Percentiles rank a stretch among this genome's conserved stretches.
phyloP scores from a whole-genome alignment of 2,888 invertebrate genomes.

The Phalera bucephala region DNA sequence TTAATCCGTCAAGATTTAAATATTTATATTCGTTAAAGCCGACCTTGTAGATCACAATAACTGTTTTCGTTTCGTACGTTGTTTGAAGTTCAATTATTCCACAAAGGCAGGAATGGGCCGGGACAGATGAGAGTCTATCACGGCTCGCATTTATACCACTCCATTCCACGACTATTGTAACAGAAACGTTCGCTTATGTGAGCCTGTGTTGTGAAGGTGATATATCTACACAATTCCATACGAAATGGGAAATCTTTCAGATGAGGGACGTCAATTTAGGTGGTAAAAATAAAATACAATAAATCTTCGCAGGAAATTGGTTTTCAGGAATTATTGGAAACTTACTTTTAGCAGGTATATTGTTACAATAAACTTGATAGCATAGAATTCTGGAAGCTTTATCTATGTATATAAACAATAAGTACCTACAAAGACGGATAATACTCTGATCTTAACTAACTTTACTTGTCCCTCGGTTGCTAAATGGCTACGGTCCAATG shows the following conservation, averaged over 20 bases:
- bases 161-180: not conserved
- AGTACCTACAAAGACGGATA: no score
- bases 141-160: not conserved
- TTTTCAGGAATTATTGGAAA: not conserved
- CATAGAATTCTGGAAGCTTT: no score
- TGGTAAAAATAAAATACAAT: not conserved
- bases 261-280: not conserved
- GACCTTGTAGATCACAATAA: no score
- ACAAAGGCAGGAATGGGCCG: slow-evolving; percentile 7
- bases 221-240: slow-evolving; percentile 4
- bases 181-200: not conserved
- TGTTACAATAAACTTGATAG: no score
- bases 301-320: no score
- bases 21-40: no score
- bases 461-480: slow-evolving; percentile 6
- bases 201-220: slow-evolving; percentile 1
- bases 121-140: slow-evolving; percentile 2
- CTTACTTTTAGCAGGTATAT: not conserved
- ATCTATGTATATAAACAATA: no score
- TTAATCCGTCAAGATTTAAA: slow-evolving; percentile 54
- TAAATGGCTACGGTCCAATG: slow-evolving; percentile 21
- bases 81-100: slow-evolving; percentile 10
- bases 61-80: slow-evolving; percentile 19
- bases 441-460: slow-evolving; percentile 1
- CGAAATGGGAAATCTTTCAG: slow-evolving; percentile 1